Base-by-base conservation (phyloP, 2,888 invertebrate genomes). In the Pterostichus madidus region DNA sequence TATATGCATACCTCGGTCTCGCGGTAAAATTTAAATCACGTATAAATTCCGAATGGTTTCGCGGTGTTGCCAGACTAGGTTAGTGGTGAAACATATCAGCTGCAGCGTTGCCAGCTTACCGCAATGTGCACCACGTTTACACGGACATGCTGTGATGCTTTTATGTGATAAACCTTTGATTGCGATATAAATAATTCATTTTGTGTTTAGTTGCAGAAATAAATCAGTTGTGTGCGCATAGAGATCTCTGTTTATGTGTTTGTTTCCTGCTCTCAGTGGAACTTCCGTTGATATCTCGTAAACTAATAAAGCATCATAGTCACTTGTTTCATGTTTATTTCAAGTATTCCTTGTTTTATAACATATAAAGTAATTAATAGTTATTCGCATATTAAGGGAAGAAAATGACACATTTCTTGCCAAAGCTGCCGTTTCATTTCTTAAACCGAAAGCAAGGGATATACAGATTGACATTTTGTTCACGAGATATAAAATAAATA, bases 171-270 rank as follows among this genome's bases (percentile, higher is more conserved):
- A 71, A 71, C 68, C 39, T 71, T 71, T 71, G 44, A 71, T 15
- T 44, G 11, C 68, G 17, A 44, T 15, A 8, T 71, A 71, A 39
- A 71, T 71, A 44, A 71, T 71, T 71, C 68, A 71, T 71, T 71
- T 71, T 71, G 44, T 71, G 44, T 39, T 17, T 44, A 44, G 68
- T 44, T 39, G 44, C 44, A 71, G 64, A 64, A 71, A 71, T 71
- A 71, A 44, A 71, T 71, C 68, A 71, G 44, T 71, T 44, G 68
- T 71, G 64, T 24, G 31, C 15, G 68, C 31, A n/a, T 31, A 11
- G 59, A 31, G 8, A 35, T n/a, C n/a, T n/a, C n/a, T n/a, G n/a
- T n/a, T n/a, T n/a, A n/a, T n/a, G n/a, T 68, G 11, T 59, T 6
- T 13, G 15, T 68, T 68, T 31, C 44, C 8, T 11, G 15, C 11